phyloP scores from a whole-genome alignment of 1,140 invertebrate species.

The Drosophila busckii region DNA sequence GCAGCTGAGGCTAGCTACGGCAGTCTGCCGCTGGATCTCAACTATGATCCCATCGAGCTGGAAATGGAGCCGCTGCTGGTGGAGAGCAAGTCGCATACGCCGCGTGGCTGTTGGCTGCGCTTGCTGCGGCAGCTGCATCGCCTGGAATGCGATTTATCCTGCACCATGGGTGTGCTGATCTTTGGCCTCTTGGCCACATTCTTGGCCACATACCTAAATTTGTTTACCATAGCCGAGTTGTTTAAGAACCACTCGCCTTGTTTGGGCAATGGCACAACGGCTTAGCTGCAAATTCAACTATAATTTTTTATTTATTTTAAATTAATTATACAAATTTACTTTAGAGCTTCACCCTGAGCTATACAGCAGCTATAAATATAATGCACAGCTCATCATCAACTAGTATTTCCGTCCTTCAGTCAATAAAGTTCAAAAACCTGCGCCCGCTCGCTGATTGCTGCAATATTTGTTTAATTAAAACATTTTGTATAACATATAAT shows the following conservation, averaged over 20 bases:
- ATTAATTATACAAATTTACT: too few species aligned
- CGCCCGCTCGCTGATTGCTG: conserved; percentile 20
- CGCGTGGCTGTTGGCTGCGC: conserved; percentile 48
- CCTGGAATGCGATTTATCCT: conserved; percentile 57
- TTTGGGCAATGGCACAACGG: conserved; percentile 49
- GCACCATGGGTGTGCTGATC: conserved; percentile 64
- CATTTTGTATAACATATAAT: conserved; percentile 63
- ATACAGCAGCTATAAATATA: conserved; percentile 7
- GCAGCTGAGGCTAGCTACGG: conserved; percentile 69
- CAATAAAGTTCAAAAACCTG: conserved; percentile 59
- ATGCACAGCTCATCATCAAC: conserved; percentile 4
- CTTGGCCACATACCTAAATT: conserved; percentile 68
- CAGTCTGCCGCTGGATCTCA: conserved; percentile 63
- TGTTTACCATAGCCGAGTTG: conserved; percentile 57
- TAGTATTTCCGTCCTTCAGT: conserved; percentile 43
- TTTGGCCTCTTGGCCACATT: conserved; percentile 73
- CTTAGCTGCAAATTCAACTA: conserved; percentile 22
- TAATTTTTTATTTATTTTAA: background rate
- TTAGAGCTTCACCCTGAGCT: background rate
- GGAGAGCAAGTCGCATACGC: conserved; percentile 14
- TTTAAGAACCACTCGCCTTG: conserved; percentile 72
- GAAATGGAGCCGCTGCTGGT: conserved; percentile 59
- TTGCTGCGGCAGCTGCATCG: conserved; percentile 44
- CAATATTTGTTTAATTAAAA: conserved; percentile 52
- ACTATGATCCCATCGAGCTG: conserved; percentile 63